These are phyloP conservation scores for Acromyrmex charruanus DNA, from an alignment of 1,140 invertebrate species.

Conservation along the genomic window DNA sequence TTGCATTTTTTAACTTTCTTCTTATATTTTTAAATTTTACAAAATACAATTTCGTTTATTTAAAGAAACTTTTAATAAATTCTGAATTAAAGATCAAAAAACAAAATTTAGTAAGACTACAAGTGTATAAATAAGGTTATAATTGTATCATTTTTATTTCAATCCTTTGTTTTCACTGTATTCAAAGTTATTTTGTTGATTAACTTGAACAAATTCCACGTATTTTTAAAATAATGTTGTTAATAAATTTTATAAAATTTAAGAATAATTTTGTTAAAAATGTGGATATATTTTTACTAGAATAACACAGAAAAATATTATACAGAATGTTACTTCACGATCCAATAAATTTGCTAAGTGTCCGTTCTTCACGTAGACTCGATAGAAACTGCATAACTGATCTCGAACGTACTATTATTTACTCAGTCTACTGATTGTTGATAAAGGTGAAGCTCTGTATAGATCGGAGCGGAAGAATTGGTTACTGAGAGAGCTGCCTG, in stretches of 20 bases:
- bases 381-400: slow-evolving; percentile 17
- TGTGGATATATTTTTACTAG: neutral
- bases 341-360: neutral
- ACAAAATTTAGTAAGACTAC: neutral
- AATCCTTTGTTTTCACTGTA: neutral
- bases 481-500: too few relatives aligned
- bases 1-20: neutral
- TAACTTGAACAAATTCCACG: neutral
- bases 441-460: neutral
- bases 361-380: neutral
- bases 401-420: neutral
- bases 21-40: neutral
- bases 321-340: neutral
- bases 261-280: slow-evolving; percentile 11
- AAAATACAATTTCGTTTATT: neutral
- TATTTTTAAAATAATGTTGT: neutral
- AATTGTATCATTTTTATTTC: slow-evolving; percentile 4
- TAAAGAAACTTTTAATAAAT: slow-evolving; percentile 1
- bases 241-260: slow-evolving; percentile 11
- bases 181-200: neutral
- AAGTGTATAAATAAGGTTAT: too few relatives aligned
- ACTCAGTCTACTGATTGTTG: neutral
- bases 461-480: neutral
- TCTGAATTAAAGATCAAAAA: neutral
- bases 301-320: neutral